These are phyloP conservation scores for Hozukius guyotensis DNA, from an alignment of 2,797 vertebrate genomes.

Conservation along the genomic window DNA sequence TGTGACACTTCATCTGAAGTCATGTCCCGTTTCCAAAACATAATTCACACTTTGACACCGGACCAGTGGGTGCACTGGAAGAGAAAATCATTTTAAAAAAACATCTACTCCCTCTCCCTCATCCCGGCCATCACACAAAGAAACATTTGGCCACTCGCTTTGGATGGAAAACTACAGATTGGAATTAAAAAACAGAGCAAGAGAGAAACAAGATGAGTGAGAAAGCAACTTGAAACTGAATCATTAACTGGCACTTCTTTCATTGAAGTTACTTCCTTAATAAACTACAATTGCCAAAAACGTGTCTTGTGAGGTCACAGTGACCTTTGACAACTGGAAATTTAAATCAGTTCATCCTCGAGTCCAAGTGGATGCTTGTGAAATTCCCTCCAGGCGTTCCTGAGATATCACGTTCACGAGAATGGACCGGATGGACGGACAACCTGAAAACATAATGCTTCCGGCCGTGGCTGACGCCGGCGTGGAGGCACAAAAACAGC, in stretches of 20 bases:
- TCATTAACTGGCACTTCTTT: background rate
- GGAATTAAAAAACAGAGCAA: background rate
- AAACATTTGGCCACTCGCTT: background rate
- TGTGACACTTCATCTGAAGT: constrained; percentile 14
- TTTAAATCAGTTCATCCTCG: too few relatives aligned
- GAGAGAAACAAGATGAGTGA: background rate
- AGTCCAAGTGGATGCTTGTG: too few relatives aligned
- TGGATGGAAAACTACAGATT: background rate
- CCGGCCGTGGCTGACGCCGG: too few relatives aligned
- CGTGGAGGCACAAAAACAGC: background rate
- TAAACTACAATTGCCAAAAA: background rate
- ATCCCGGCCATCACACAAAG: background rate
- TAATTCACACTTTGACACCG: constrained; percentile 15
- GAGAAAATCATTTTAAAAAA: background rate
- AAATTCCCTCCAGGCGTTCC: too few relatives aligned
- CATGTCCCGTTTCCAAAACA: constrained; percentile 9
- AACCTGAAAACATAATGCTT: background rate
- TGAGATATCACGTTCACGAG: too few relatives aligned
- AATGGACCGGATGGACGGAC: too few relatives aligned
- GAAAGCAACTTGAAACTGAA: background rate
- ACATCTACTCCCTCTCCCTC: background rate
- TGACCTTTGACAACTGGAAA: too few relatives aligned
- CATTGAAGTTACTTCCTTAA: background rate
- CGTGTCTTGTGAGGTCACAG: too few relatives aligned
- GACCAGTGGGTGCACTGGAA: constrained; percentile 12